Conservation (phyloP, 2,888 invertebrate species). For the Prosopocoilus inquinatus region DNA sequence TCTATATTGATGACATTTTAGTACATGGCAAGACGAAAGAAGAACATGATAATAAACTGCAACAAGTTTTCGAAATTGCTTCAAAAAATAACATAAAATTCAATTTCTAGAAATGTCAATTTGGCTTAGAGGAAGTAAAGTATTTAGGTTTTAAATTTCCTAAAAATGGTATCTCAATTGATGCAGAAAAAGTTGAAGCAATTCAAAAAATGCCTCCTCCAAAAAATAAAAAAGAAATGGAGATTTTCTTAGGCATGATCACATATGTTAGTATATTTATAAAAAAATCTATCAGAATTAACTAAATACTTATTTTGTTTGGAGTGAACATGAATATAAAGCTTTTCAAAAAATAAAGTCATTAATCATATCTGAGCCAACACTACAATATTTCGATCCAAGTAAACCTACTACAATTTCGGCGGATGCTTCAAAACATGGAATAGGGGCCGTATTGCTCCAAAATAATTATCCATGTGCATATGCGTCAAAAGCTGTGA, state of each 20-base stretch:
- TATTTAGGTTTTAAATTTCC: slow-evolving; percentile 23
- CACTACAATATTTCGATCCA: slow-evolving; percentile 8
- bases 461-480: slow-evolving; percentile 30
- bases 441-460: slow-evolving; percentile 30
- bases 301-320: slow-evolving; percentile 1
- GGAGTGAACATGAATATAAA: not conserved
- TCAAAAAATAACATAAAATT: slow-evolving; percentile 12
- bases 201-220: slow-evolving; percentile 25
- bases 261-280: slow-evolving; percentile 30
- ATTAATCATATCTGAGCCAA: not conserved
- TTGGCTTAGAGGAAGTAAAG: slow-evolving; percentile 17
- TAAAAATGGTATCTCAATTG: slow-evolving; percentile 21
- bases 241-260: slow-evolving; percentile 31
- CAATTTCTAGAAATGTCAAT: slow-evolving; percentile 22
- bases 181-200: slow-evolving; percentile 22
- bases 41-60: slow-evolving; percentile 13
- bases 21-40: slow-evolving; percentile 10
- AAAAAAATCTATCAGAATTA: slow-evolving; percentile 15
- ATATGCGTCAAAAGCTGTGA: slow-evolving; percentile 32
- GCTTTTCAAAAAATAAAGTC: not conserved
- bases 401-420: slow-evolving; percentile 20
- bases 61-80: slow-evolving; percentile 11
- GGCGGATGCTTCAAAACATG: slow-evolving; percentile 32
- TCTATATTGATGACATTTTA: slow-evolving; percentile 20
- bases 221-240: slow-evolving; percentile 25